Evolutionary conservation across 2,113 vertebrate species (phyloP).

Genomic region (Bothrops jararaca): DNA sequence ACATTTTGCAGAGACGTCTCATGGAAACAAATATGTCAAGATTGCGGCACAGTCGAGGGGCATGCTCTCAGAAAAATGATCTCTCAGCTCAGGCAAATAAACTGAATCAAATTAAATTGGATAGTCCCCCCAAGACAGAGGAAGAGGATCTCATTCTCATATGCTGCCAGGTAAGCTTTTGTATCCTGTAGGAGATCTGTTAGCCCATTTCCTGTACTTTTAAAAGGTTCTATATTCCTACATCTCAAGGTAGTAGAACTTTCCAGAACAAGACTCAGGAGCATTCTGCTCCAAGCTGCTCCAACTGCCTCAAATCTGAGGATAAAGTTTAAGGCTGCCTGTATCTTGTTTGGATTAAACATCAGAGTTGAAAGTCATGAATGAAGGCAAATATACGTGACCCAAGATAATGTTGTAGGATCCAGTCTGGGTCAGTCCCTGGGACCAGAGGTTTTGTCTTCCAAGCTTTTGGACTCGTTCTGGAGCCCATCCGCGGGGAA

Average conservation of each 20-base stretch:
- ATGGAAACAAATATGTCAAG: conserved; percentile 83
- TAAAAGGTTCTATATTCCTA: background rate
- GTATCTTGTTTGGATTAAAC: background rate
- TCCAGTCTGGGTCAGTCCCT: background rate
- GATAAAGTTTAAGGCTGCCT: background rate
- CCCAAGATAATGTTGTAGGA: background rate
- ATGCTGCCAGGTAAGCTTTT: conserved; percentile 74
- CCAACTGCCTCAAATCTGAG: background rate
- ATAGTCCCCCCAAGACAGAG: conserved; percentile 61
- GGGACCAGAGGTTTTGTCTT: background rate
- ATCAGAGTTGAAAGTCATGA: background rate
- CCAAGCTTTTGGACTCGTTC: background rate
- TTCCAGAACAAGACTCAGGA: background rate
- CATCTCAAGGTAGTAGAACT: background rate
- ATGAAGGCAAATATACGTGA: background rate
- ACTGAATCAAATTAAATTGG: conserved; percentile 63
- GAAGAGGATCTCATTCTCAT: conserved; percentile 77
- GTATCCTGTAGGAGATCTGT: background rate
- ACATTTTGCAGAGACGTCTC: conserved; percentile 84
- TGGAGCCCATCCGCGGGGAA: background rate
- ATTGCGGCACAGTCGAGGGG: conserved; percentile 67
- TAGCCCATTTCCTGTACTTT: background rate
- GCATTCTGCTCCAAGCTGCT: background rate
- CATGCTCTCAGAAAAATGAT: conserved; percentile 66
- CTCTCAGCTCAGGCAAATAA: conserved; percentile 53